phyloP scores from a whole-genome alignment of 2,797 vertebrate genomes.

The Mormyrops attenuatus region DNA sequence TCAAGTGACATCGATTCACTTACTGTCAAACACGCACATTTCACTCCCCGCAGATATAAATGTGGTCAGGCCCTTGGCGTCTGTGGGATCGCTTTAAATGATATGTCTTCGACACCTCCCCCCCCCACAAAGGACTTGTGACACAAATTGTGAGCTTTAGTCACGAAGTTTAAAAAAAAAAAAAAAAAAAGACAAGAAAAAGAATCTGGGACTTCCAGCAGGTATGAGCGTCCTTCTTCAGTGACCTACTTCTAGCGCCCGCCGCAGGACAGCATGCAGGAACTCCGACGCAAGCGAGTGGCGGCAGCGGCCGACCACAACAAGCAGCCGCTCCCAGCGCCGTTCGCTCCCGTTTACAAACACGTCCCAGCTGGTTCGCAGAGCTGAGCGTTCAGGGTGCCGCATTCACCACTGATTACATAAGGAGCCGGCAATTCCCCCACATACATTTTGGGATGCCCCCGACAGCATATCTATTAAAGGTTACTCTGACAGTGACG shows the following conservation, averaged over 20 bases:
- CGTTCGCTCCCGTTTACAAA: not conserved
- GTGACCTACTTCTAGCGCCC: not conserved
- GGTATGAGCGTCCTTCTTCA: constrained; percentile 4
- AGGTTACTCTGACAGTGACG: not conserved
- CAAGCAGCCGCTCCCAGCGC: not conserved
- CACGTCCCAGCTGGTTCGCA: not conserved
- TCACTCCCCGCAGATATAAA: not conserved
- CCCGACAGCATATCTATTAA: not conserved
- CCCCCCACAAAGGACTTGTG: constrained; percentile 16
- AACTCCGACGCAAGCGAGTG: not conserved
- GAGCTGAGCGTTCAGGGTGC: not conserved
- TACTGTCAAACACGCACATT: not conserved
- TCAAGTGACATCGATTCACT: constrained; percentile 2
- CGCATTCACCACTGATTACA: not conserved
- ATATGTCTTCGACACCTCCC: not conserved
- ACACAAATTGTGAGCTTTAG: constrained; percentile 14
- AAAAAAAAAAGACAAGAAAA: not conserved
- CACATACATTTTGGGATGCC: not conserved
- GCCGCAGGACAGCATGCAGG: not conserved
- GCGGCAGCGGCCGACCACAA: not conserved
- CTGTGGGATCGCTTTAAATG: not conserved
- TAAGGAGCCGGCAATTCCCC: not conserved
- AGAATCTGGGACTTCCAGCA: constrained; percentile 11
- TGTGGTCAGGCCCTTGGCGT: constrained; percentile 5
- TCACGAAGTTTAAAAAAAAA: not conserved